Conservation (phyloP, 1,140 invertebrate species). For the Drosophila aff. region DNA sequence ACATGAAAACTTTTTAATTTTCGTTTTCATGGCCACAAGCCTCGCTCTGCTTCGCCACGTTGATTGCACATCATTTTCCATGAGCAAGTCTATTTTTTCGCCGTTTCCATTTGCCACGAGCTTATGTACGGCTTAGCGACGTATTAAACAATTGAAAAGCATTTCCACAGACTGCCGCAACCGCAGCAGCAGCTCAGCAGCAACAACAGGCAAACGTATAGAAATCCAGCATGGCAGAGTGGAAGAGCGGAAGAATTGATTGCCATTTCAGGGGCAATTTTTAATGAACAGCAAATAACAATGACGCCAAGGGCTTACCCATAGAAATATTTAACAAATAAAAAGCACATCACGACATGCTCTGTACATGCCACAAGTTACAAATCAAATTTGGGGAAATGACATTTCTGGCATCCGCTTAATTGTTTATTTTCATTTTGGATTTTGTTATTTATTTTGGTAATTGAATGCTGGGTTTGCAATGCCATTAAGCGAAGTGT, state of each 20-base stretch:
- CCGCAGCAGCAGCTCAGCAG: conserved; percentile 5
- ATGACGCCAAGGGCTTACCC: conserved; percentile 44
- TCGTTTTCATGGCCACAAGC: conserved; percentile 73
- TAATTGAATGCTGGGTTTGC: conserved; percentile 1
- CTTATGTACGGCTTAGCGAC: conserved; percentile 74
- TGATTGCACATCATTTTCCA: conserved; percentile 78
- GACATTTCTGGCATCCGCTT: conserved; percentile 33
- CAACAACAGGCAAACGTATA: conserved; percentile 21
- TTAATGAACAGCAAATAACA: conserved; percentile 77
- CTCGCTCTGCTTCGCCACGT: conserved; percentile 27
- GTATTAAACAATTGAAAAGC: conserved; percentile 82
- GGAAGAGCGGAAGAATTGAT: conserved; percentile 56
- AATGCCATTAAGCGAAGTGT: conserved; percentile 3
- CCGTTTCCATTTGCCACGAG: conserved; percentile 59
- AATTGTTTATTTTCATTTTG: conserved; percentile 50
- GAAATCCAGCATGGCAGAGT: conserved; percentile 7
- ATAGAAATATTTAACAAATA: conserved; percentile 37
- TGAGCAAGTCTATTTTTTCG: conserved; percentile 48
- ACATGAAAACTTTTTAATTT: conserved; percentile 78
- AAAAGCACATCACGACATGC: conserved; percentile 11
- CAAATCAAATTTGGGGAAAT: conserved; percentile 23
- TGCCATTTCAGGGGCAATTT: conserved; percentile 77
- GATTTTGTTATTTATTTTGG: conserved; percentile 8
- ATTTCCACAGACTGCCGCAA: conserved; percentile 59
- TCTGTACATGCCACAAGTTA: conserved; percentile 22